Evolutionary conservation across 1,140 invertebrate genomes (phyloP).

Genomic region (Pollicipes pollicipes): DNA sequence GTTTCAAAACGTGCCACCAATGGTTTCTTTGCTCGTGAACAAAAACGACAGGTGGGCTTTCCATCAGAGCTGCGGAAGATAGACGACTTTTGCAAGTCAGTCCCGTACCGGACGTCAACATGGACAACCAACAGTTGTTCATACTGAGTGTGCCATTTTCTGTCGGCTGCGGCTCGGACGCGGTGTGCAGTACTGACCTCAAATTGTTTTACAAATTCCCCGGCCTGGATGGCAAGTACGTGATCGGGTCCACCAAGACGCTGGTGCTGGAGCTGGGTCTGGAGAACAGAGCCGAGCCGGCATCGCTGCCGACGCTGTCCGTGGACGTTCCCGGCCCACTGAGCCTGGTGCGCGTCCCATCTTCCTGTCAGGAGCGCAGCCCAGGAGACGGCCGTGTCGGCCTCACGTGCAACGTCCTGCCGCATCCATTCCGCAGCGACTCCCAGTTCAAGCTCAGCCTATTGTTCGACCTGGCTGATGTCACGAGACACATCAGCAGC

Average conservation of each 20-base stretch:
- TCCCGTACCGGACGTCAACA: background rate
- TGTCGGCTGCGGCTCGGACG: background rate
- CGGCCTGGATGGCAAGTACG: background rate
- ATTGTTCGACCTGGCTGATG: background rate
- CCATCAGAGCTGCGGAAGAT: background rate
- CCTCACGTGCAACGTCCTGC: background rate
- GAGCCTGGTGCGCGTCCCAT: background rate
- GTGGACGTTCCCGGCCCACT: slow-evolving; percentile 10
- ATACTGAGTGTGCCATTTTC: background rate
- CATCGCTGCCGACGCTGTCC: background rate
- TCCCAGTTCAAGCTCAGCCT: background rate
- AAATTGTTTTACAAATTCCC: background rate
- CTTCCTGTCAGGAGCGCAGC: background rate
- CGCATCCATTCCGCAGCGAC: background rate
- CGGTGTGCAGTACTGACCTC: background rate
- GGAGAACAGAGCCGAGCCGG: background rate
- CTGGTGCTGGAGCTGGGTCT: background rate
- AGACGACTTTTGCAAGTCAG: background rate
- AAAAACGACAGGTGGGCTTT: background rate
- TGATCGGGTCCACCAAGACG: background rate
- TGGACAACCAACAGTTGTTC: background rate
- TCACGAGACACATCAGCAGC: background rate
- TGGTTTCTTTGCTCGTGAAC: no score
- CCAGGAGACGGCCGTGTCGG: background rate
- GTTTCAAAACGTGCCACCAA: no score